Base-by-base conservation (phyloP, 2,113 vertebrate genomes). In the Erpornis zantholeuca region DNA sequence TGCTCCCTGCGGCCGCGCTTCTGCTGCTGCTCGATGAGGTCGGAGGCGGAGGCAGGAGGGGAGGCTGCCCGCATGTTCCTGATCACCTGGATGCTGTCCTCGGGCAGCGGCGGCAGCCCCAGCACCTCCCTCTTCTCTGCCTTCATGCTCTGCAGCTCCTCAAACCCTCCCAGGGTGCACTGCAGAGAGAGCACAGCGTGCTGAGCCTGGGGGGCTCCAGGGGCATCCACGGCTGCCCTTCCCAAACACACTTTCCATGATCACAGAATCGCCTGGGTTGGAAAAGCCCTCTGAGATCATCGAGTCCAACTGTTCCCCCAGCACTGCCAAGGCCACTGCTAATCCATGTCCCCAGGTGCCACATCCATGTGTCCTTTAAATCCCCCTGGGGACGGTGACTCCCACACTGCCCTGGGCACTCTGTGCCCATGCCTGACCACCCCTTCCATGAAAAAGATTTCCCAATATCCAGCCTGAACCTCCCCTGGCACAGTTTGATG, bases 11-110 rank as follows among this genome's bases (percentile, higher is more conserved):
- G 98, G 7, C 99, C 99, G 11, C 99, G 98, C 68, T 99, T 99
- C 94, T 99, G 99, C 83, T 99, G 99, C 97, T 99, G 99, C 89
- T 99, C 99, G 3, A 99, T 99, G 82, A 99, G 98, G 96, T 99
- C 99, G 0, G 99, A 99, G 17, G 99, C 99, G 1, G 99, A 99
- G 0, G 99, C 99, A 0, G 99, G 99, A 1, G 99, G 99, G 10
- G 99, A 99, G 31, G 99, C 99, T 0, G 99, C 99, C 21, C 99
- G 98, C 99, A 99, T 99, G 94, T 97, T 99, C 47, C 99, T 98
- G 90, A 99, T 98, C 82, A 99, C 99, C 73, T 98, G 98, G 80
- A 99, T 99, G 97, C 99, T 99, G 98, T 99, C 99, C 97, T 99
- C 99, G 0, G 99, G 99, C 24, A 99, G 98, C 0, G 99, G 99